Evolutionary conservation across 2,797 vertebrate species (phyloP).

Genomic region (Crenuchus spilurus): DNA sequence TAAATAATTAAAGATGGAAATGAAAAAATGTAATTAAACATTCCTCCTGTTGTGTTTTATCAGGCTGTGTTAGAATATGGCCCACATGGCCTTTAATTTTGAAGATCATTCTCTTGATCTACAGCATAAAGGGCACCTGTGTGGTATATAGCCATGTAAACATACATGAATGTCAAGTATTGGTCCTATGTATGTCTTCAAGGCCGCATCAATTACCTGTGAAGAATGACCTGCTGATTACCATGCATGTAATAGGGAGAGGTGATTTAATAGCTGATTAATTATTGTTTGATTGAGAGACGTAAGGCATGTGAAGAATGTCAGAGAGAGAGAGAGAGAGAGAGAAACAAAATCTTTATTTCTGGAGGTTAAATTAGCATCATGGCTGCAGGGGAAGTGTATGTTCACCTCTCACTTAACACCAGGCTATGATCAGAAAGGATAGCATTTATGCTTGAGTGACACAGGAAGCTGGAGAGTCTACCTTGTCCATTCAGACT

Average conservation of each 20-base stretch:
- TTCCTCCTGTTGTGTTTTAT: background rate
- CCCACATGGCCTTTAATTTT: background rate
- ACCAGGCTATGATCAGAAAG: background rate
- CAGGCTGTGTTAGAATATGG: background rate
- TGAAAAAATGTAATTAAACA: background rate
- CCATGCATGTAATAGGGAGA: constrained; percentile 45
- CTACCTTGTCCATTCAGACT: background rate
- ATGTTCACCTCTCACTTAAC: background rate
- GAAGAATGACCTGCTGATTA: constrained; percentile 48
- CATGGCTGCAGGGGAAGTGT: background rate
- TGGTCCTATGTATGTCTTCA: constrained; percentile 34
- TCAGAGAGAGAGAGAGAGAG: constrained; percentile 15
- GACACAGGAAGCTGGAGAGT: background rate
- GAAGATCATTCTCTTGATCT: background rate
- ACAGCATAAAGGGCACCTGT: background rate
- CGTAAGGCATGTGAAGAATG: constrained; percentile 9
- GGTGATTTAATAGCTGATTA: constrained; percentile 52
- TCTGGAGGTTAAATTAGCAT: background rate
- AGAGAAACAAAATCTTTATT: background rate
- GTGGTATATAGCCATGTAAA: constrained; percentile 9
- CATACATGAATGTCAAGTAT: constrained; percentile 40
- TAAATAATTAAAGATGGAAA: background rate
- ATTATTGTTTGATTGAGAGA: constrained; percentile 57
- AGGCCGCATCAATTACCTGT: constrained; percentile 46
- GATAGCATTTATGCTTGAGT: background rate